Evolutionary conservation across 2,888 invertebrate species (phyloP).

Genomic region (Chironomus riparius): DNA sequence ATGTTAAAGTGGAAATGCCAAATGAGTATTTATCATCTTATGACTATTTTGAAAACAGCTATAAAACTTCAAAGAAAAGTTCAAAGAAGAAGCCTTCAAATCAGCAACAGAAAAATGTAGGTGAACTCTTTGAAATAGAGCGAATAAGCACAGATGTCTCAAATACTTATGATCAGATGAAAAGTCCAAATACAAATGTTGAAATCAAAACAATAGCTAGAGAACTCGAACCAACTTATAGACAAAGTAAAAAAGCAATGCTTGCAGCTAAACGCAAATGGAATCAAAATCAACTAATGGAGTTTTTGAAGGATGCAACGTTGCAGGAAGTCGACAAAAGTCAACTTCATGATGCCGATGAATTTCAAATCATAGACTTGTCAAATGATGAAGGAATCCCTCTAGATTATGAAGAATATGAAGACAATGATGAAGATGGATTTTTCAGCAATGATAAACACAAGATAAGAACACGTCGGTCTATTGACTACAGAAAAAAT

Average conservation of each 20-base stretch:
- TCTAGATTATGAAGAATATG: constrained; percentile 10
- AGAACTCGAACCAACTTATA: constrained; percentile 28
- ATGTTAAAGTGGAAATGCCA: not conserved
- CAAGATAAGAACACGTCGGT: not conserved
- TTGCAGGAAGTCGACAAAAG: constrained; percentile 5
- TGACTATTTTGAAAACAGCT: constrained; percentile 1
- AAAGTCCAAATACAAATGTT: not conserved
- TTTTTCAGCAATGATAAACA: not conserved
- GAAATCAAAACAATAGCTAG: constrained; percentile 23
- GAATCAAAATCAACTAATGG: not conserved
- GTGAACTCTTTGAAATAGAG: constrained; percentile 18
- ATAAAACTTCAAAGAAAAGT: not conserved
- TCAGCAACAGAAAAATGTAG: not conserved
- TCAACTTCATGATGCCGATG: not conserved
- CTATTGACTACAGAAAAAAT: not conserved
- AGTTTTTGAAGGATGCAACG: constrained; percentile 9
- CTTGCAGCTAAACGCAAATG: constrained; percentile 4
- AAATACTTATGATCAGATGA: not conserved
- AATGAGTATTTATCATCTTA: constrained; percentile 1
- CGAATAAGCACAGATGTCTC: not conserved
- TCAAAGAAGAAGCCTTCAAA: not conserved
- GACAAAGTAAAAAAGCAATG: constrained; percentile 26
- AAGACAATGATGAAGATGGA: constrained; percentile 14
- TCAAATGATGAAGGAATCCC: not conserved
- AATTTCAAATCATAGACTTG: constrained; percentile 20